Percentiles rank a stretch among this genome's conserved stretches.
Evolutionary conservation across 2,113 vertebrate genomes (phyloP).

Genomic region (Coptodon rendalli): DNA sequence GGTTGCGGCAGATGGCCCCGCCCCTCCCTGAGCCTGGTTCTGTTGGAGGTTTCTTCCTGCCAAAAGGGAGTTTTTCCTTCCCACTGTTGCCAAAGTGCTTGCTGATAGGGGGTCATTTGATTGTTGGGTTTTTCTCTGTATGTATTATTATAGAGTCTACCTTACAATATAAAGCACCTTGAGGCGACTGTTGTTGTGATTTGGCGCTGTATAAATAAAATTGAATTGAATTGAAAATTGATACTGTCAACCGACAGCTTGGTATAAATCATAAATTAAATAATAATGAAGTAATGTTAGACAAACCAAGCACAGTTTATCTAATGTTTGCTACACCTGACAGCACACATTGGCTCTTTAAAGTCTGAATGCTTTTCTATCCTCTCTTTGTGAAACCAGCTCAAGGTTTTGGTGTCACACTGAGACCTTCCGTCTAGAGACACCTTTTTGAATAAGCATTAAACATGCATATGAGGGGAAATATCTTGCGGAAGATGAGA

Average conservation of each 20-base stretch:
- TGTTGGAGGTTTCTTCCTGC: neutral
- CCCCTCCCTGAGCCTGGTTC: neutral
- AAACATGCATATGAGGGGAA: neutral
- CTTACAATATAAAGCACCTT: neutral
- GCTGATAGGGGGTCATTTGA: neutral
- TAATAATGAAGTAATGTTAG: neutral
- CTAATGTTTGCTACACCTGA: neutral
- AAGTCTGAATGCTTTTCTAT: neutral
- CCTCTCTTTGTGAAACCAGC: neutral
- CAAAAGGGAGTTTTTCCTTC: neutral
- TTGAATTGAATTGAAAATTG: neutral
- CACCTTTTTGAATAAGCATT: neutral
- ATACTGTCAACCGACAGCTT: neutral
- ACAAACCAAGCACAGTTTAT: neutral
- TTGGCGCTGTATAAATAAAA: rapidly evolving
- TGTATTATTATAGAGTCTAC: neutral
- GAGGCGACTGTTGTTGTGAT: neutral
- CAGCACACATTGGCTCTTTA: neutral
- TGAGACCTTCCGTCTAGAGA: neutral
- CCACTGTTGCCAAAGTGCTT: neutral
- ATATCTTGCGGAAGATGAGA: neutral
- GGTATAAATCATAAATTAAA: neutral
- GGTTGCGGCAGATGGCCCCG: neutral
- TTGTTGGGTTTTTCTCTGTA: neutral
- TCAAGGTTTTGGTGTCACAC: neutral